These are phyloP conservation scores for Shargacucullia verbasci DNA, from an alignment of 2,888 invertebrate genomes.

Conservation along the genomic window DNA sequence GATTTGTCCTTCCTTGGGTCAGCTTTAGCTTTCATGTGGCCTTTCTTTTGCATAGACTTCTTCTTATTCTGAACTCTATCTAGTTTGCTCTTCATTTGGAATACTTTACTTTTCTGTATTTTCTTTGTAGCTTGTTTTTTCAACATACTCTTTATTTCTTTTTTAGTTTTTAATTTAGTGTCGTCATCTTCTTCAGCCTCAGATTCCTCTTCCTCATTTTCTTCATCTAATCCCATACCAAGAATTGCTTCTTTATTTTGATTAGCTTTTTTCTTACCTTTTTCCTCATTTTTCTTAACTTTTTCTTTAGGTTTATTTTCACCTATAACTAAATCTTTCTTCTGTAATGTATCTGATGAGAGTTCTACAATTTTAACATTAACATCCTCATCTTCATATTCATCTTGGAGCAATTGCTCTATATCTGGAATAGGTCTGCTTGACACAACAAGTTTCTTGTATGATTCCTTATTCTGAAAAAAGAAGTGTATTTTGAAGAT, in stretches of 20 bases:
- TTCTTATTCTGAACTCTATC: slow-evolving; percentile 92
- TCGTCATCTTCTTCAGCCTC: slow-evolving; percentile 72
- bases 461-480: slow-evolving; percentile 90
- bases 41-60: slow-evolving; percentile 86
- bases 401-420: slow-evolving; percentile 91
- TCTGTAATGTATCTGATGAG: slow-evolving; percentile 91
- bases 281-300: slow-evolving; percentile 52
- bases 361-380: slow-evolving; percentile 94
- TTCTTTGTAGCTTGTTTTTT: slow-evolving; percentile 92
- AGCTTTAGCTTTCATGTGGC: slow-evolving; percentile 62
- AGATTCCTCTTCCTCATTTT: slow-evolving; percentile 67
- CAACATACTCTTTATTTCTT: slow-evolving; percentile 91
- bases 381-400: slow-evolving; percentile 93
- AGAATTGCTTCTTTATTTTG: slow-evolving; percentile 63
- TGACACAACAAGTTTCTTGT: slow-evolving; percentile 92
- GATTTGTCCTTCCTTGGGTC: slow-evolving; percentile 77
- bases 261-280: slow-evolving; percentile 61
- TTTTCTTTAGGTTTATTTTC: slow-evolving; percentile 88
- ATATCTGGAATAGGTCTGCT: slow-evolving; percentile 92
- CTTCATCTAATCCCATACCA: slow-evolving; percentile 80
- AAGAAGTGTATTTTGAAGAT: background rate
- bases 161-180: slow-evolving; percentile 86
- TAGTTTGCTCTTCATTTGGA: slow-evolving; percentile 92
- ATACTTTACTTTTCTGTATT: slow-evolving; percentile 93
- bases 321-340: slow-evolving; percentile 92